Evolutionary conservation across 2,888 invertebrate genomes (phyloP), one percentile per base, ranked within the genome.

Genomic region (Limnephilus lunatus): DNA sequence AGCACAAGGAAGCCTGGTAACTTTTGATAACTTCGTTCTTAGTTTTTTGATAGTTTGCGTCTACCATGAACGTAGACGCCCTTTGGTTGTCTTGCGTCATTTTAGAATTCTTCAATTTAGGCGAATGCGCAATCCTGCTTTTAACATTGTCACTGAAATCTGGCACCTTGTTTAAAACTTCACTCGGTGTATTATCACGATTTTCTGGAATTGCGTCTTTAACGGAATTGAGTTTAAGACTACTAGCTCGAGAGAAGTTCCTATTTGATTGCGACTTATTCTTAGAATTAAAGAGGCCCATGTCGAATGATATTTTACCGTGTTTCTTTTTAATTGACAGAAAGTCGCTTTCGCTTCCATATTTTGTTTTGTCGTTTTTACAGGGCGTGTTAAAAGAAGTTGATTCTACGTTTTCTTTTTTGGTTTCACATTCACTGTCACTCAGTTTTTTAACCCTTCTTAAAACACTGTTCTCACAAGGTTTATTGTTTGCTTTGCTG

Each of bases 121-220:
- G 93, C 15, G 93, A 93, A 48, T 92, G 93, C n/a, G 93, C 93
- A 44, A 93, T 93, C 81, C 93, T 93, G 81, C 87, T 93, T 68
- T 92, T 93, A 4, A 93, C 93, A 85, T 93, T 93, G 44, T 93
- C 93, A 93, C 91, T 93, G 2, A 93, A 90, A 85, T 93, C 91
- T 48, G 92, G 87, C 1, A 90, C 81, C 25, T 82, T 92, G 80
- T 86, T 48, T 87, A 68, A 39, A 68, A 31, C n/a, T 81, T 87
- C 91, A 53, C 9, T 31, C 3, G 85, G 5, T 25, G 90, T 15
- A 30, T 68, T 48, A 25, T 91, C 91, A 9, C 35, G 87, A 35
- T 89, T 89, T 31, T 89, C 92, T 9, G 91, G 91, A n/a, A 88
- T 88, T 7, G 81, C 82, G 15, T 88, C 91, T 80, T 91, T 92